Conservation (phyloP, 2,888 invertebrate species). For the Aelia acuminata region DNA sequence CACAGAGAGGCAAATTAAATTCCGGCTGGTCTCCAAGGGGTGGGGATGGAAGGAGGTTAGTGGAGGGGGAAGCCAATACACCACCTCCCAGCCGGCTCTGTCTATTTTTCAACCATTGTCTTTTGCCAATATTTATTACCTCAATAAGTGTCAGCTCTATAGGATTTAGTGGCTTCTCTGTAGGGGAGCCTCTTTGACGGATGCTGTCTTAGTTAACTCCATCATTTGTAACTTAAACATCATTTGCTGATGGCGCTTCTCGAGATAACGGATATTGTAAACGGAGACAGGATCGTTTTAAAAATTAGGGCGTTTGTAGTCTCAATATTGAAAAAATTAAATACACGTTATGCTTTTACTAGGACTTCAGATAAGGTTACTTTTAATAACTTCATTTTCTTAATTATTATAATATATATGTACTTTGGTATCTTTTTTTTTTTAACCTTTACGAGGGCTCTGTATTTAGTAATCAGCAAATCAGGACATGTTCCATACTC, state of each 20-base stretch:
- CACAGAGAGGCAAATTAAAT: conserved; percentile 22
- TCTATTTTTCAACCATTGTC: conserved; percentile 30
- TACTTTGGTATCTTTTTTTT: no score
- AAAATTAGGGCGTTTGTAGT: neutral
- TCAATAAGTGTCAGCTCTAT: neutral
- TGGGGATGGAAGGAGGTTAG: no score
- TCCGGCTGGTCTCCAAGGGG: neutral
- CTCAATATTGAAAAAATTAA: neutral
- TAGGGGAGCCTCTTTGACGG: neutral
- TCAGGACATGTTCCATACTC: no score
- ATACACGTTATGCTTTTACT: no score
- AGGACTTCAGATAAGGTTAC: no score
- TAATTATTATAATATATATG: no score
- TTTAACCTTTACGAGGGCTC: no score
- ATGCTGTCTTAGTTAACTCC: neutral
- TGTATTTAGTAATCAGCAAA: no score
- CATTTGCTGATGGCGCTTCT: neutral
- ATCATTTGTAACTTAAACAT: conserved; percentile 33
- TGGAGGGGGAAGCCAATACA: neutral
- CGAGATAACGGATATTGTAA: neutral
- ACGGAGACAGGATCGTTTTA: neutral
- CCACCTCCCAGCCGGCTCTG: neutral
- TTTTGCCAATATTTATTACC: conserved; percentile 15
- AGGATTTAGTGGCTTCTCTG: neutral
- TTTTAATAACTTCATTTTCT: no score